Conservation (phyloP, 2,797 vertebrate species). For the Diglossa cyanea region DNA sequence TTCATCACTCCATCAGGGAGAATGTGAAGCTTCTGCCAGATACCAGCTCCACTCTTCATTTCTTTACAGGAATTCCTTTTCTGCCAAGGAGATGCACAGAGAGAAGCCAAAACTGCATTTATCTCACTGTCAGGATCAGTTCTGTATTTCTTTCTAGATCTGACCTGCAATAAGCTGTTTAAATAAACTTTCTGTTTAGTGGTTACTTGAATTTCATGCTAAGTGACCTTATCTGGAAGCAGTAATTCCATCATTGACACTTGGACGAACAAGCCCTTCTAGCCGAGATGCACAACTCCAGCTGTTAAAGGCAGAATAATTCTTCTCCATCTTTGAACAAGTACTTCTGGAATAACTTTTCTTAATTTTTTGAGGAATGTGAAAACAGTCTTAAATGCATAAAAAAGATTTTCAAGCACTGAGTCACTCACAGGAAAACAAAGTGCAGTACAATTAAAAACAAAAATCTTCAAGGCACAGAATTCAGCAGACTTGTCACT, state of each 20-base stretch:
- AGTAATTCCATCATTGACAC: neutral
- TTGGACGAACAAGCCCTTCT: neutral
- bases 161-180: neutral
- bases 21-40: constrained; percentile 8
- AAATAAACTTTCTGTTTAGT: neutral
- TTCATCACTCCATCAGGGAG: neutral
- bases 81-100: neutral
- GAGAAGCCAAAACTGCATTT: neutral
- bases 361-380: neutral
- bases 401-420: neutral
- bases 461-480: neutral
- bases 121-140: neutral
- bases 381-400: neutral
- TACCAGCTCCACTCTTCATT: neutral
- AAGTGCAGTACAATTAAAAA: neutral
- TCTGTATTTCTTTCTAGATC: neutral
- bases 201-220: neutral
- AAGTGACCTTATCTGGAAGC: neutral
- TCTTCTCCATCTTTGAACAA: neutral
- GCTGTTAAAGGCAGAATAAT: neutral
- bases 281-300: neutral
- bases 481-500: neutral
- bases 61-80: neutral
- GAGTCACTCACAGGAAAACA: neutral
- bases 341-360: neutral